Conservation (phyloP, 1,140 invertebrate species). For the Spodoptera litura region DNA sequence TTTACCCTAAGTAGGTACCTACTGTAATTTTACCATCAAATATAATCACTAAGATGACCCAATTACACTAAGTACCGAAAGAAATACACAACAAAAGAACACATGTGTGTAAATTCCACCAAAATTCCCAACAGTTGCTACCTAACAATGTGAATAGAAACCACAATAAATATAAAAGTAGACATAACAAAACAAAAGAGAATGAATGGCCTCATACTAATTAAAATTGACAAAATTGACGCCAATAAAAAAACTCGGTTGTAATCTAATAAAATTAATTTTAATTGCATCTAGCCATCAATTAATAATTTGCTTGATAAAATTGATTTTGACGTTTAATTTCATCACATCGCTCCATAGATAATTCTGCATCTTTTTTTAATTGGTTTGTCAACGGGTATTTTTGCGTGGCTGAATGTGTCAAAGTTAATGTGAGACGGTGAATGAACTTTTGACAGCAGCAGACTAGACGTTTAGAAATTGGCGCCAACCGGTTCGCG, state of each 20-base stretch:
- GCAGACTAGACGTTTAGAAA: too few relatives aligned
- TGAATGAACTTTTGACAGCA: too few relatives aligned
- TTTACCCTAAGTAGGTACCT: too few relatives aligned
- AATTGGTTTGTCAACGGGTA: too few relatives aligned
- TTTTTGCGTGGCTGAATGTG: too few relatives aligned
- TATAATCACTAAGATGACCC: neutral
- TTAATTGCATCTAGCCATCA: neutral
- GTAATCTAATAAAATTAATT: conserved; percentile 4
- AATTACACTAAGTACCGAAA: neutral
- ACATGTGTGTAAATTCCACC: neutral
- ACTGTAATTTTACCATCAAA: neutral
- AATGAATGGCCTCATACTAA: neutral
- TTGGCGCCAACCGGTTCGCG: too few relatives aligned
- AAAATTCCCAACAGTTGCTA: conserved; percentile 19
- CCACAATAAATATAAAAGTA: neutral
- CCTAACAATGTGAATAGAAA: conserved; percentile 3
- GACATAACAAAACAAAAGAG: neutral
- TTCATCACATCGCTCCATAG: too few relatives aligned
- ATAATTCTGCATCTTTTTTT: too few relatives aligned
- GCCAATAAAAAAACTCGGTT: neutral
- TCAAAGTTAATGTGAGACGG: too few relatives aligned
- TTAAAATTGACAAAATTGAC: conserved; percentile 3
- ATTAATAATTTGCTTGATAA: too few relatives aligned
- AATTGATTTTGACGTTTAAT: too few relatives aligned
- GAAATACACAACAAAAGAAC: conserved; percentile 12